Conservation (phyloP, 2,888 invertebrate species). For the Theodoxus fluviatilis region DNA sequence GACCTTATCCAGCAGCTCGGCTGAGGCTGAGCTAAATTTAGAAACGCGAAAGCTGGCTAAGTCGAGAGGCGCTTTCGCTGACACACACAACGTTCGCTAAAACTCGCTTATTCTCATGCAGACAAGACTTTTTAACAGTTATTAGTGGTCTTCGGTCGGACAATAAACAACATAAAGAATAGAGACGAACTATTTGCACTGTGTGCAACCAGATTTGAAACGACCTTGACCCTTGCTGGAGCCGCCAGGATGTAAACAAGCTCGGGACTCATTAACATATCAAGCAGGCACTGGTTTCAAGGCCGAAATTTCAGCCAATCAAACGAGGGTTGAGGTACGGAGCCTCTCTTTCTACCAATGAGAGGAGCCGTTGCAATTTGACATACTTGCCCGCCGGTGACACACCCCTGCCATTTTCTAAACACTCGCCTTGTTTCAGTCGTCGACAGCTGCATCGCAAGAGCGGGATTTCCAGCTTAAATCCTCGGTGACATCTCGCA, state of each 20-base stretch:
- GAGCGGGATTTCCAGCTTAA: slow-evolving; percentile 24
- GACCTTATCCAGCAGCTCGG: no score
- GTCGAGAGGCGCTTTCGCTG: not conserved
- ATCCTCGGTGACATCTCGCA: slow-evolving; percentile 31
- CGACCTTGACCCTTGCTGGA: slow-evolving; percentile 41
- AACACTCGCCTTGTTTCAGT: slow-evolving; percentile 35
- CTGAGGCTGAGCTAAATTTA: no score
- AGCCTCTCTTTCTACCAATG: slow-evolving; percentile 37
- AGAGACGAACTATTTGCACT: no score
- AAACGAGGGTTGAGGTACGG: slow-evolving; percentile 28
- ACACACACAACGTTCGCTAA: not conserved
- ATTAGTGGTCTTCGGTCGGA: no score
- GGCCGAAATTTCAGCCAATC: slow-evolving; percentile 43
- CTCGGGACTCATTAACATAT: slow-evolving; percentile 42
- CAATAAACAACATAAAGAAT: no score
- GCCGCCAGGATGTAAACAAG: slow-evolving; percentile 45
- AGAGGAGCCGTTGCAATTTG: slow-evolving; percentile 28
- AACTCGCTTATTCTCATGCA: not conserved
- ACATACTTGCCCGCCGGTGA: slow-evolving; percentile 34
- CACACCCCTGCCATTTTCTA: slow-evolving; percentile 33
- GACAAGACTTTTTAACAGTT: no score
- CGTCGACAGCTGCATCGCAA: not conserved
- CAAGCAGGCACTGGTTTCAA: slow-evolving; percentile 31
- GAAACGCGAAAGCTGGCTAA: not conserved
- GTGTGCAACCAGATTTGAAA: no score